Evolutionary conservation across 23 tunicate genomes (phyloP), one percentile per base, ranked within the genome.

Genomic region (Aplidium turbinatum): DNA sequence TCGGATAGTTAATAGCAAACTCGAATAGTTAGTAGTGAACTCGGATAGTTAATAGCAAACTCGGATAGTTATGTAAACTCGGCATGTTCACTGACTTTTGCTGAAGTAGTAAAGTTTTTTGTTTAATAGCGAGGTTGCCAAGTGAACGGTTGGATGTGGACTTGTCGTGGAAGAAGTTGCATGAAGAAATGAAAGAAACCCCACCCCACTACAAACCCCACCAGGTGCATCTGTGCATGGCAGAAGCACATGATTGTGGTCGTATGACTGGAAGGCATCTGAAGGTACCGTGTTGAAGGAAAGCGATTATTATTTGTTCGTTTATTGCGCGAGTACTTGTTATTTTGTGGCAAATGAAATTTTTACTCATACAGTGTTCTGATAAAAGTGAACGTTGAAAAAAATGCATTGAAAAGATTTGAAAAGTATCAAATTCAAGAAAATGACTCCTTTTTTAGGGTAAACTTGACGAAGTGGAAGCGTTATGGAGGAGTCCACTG

Each of bases 181-280:
- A 29, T 16, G 69, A 62, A 24, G 39, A 62, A 21, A 18, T 62
- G 7, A 38, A 62, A 20, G 31, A 20, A 27, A 56, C 28, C 28
- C 25, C 28, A 20, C 19, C 28, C 7, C 21, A 62, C 5, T 62
- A 20, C 4, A 27, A 62, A 42, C 25, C 69, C 7, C 38, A 62
- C 21, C 25, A 62, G 31, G 28, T 38, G 4, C 19, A 27, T 38
- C 25, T 62, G 35, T 18, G 38, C 13, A 7, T 62, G 69, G 69
- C 31, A 7, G 16, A 4, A 27, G 69, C 69, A 4, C 38, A 31
- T 7, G 69, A 62, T 62, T 62, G 16, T 6, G 69, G 69, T 27
- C 69, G 28, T 4, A 26, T 29, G 31, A 27, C 13, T 62, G 19
- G 19, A 27, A 35, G 31, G 6, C 35, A 27, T 21, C 25, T 62